Evolutionary conservation across 2,888 invertebrate genomes (phyloP), one percentile per base, ranked within the genome.

Genomic region (Epinotia demarniana): DNA sequence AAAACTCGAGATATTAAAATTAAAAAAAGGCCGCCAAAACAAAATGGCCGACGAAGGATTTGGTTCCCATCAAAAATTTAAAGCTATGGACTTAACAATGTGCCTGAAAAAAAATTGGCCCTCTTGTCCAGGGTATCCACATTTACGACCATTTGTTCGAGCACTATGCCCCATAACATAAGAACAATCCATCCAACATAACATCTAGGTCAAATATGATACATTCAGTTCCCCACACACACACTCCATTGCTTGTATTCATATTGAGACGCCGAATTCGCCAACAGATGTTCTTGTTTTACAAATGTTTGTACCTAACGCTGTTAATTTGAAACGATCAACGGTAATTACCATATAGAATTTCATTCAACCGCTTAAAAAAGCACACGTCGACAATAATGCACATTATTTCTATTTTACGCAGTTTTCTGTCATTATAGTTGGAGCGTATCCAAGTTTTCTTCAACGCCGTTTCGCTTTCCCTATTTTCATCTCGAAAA

Each of bases 401-500:
- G 86, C 86, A 89, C 77, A 86, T 86, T 89, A 89, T 87, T 87
- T 85, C 86, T 89, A 85, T 89, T 90, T 86, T 84, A 86, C 87
- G 82, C 84, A 84, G 84, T 88, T 90, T 90, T 89, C 90, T 92
- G 89, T 91, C 90, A 92, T 91, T 90, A 89, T 89, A 90, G 87
- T 89, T 93, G 93, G 93, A 89, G 71, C 78, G 55, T 83, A 82
- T 89, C 93, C 93, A 94, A 92, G 87, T 84, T 86, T 87, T 90
- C 90, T 90, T 92, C 91, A 92, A 90, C 90, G 87, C 85, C 83
- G 90, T 87, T 89, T 90, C 89, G 91, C 90, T 93, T 94, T 93
- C 93, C 93, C 93, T 93, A 92, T 93, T 93, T 94, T 92, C 93
- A 93, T 92, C 92, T 86, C 86, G 80, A 87, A 93, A 93, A 93